Conservation (phyloP, 1,140 invertebrate genomes). For the Chrysomallon squamiferum region DNA sequence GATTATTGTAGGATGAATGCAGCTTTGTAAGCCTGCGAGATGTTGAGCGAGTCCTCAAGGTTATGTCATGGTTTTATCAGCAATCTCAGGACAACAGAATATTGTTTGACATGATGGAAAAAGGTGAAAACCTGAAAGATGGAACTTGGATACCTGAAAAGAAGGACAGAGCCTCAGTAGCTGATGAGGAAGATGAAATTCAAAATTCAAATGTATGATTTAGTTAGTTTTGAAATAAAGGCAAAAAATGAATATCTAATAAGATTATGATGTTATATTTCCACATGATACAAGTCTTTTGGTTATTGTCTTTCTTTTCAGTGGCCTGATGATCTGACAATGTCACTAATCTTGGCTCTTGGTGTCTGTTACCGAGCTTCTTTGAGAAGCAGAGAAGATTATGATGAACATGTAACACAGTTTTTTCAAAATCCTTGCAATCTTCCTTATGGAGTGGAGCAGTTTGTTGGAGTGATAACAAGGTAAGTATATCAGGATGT, state of each 20-base stretch:
- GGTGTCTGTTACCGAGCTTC: constrained; percentile 53
- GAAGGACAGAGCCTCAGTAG: background rate
- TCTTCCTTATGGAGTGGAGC: constrained; percentile 19
- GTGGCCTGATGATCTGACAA: constrained; percentile 23
- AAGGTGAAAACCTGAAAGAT: constrained; percentile 8
- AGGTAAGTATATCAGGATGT: constrained; percentile 22
- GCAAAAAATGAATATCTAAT: no score
- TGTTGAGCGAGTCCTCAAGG: constrained; percentile 50
- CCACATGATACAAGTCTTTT: no score
- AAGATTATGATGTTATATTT: no score
- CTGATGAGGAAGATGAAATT: constrained; percentile 16
- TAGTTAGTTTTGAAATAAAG: no score
- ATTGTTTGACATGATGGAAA: constrained; percentile 20
- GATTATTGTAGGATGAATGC: constrained; percentile 52
- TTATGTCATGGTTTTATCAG: constrained; percentile 52
- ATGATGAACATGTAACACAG: constrained; percentile 23
- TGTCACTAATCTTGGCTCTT: constrained; percentile 42
- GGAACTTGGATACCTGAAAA: background rate
- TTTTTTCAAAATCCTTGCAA: constrained; percentile 27
- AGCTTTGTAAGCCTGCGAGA: constrained; percentile 61
- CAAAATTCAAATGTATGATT: background rate
- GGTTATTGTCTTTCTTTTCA: no score
- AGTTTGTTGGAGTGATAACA: constrained; percentile 33
- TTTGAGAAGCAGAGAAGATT: constrained; percentile 38
- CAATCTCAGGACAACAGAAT: constrained; percentile 9